These are phyloP conservation scores for Myiopsitta monachus DNA, from an alignment of 2,113 vertebrate species.

Conservation along the genomic window DNA sequence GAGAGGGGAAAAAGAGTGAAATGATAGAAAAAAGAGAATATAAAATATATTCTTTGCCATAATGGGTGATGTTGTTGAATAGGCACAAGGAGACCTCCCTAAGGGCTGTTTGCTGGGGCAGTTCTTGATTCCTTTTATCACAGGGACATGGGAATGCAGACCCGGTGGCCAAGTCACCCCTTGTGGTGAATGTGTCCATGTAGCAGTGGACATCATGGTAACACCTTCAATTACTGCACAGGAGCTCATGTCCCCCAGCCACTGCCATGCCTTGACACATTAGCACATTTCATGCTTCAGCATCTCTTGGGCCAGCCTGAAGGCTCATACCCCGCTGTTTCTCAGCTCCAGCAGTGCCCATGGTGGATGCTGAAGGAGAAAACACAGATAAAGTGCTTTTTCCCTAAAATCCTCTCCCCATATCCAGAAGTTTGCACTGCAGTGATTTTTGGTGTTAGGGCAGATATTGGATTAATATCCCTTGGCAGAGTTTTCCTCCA, in stretches of 20 bases:
- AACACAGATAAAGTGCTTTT: not conserved
- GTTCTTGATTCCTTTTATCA: not conserved
- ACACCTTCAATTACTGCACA: not conserved
- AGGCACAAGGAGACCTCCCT: not conserved
- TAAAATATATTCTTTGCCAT: not conserved
- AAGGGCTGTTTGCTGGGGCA: not conserved
- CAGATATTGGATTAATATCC: not conserved
- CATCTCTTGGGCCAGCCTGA: not conserved
- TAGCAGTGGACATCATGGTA: not conserved
- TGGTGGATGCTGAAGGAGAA: not conserved
- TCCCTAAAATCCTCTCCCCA: not conserved
- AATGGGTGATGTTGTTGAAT: not conserved
- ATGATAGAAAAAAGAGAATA: not conserved
- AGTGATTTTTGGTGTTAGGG: not conserved
- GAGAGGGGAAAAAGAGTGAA: not conserved
- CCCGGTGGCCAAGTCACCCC: not conserved
- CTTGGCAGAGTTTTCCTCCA: not conserved
- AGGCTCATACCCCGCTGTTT: not conserved
- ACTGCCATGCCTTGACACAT: not conserved
- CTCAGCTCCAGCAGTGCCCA: not conserved
- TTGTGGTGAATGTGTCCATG: rapidly evolving
- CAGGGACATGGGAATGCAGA: not conserved
- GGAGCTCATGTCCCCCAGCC: not conserved
- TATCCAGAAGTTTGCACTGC: not conserved
- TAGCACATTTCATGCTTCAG: not conserved